Evolutionary conservation across 1,140 invertebrate species (phyloP).

Genomic region (Drosophila ogumai): DNA sequence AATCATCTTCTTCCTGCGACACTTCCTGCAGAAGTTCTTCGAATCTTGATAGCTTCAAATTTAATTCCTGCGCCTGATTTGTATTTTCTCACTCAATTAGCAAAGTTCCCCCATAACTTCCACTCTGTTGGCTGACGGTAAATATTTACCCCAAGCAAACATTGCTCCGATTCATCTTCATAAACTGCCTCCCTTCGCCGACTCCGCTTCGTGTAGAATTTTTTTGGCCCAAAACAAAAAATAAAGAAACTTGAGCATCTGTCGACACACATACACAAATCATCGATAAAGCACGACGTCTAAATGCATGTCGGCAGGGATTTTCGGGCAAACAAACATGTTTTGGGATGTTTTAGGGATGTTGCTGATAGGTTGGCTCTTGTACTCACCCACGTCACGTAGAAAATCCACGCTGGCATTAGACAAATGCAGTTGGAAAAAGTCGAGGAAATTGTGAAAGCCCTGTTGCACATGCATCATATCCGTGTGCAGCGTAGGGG

Average conservation of each 20-base stretch:
- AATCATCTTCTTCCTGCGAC: constrained; percentile 4
- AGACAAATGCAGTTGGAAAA: constrained; percentile 74
- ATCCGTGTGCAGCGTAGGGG: constrained; percentile 63
- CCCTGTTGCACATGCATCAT: constrained; percentile 80
- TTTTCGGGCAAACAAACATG: constrained; percentile 33
- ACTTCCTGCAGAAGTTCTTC: background rate
- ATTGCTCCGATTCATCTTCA: constrained; percentile 47
- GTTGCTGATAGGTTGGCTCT: constrained; percentile 16
- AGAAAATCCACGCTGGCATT: constrained; percentile 78
- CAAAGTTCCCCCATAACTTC: constrained; percentile 44
- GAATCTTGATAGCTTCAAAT: constrained; percentile 17
- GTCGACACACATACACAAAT: constrained; percentile 24
- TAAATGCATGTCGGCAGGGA: constrained; percentile 48
- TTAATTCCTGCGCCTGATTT: constrained; percentile 32
- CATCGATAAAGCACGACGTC: constrained; percentile 41
- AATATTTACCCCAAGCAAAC: constrained; percentile 39
- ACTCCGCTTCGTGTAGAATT: constrained; percentile 3
- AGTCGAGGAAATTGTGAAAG: constrained; percentile 75
- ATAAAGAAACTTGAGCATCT: constrained; percentile 22
- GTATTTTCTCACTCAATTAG: constrained; percentile 40
- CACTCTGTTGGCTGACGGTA: constrained; percentile 20
- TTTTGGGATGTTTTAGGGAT: constrained; percentile 8
- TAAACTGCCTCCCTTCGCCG: constrained; percentile 29
- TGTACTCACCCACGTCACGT: constrained; percentile 76
- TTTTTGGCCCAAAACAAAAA: constrained; percentile 8